Evolutionary conservation across 2,113 vertebrate genomes (phyloP), one percentile per base, ranked within the genome.

Genomic region (Struthio camelus): DNA sequence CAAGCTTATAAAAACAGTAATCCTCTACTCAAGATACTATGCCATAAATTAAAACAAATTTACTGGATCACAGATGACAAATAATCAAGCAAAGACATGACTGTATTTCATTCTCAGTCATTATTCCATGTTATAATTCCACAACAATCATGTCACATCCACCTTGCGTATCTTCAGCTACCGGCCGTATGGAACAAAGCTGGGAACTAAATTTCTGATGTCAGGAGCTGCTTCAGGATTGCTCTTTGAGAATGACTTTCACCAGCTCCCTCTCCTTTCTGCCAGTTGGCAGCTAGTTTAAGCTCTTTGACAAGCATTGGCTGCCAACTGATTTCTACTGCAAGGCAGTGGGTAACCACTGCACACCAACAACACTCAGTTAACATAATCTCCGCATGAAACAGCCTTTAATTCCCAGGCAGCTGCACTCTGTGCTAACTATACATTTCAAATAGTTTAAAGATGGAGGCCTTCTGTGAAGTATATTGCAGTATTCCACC

Each of bases 251-350:
- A 94, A 84, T 80, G 36, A 90, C 80, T 94, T 94, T 79, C 46
- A 94, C 25, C 77, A 92, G 14, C 22, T 94, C 61, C 28, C 62
- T 69, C 59, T 89, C 25, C 81, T 80, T 90, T 90, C 77, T 94
- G 90, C 76, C 96, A 96, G 85, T 90, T 90, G 90, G 85, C 80
- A 92, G 75, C 50, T 66, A 73, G 53, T 66, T 83, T 90, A 83
- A 84, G 32, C 67, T 85, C 48, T 94, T 76, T 4, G 8, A 89
- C 67, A 93, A 91, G 76, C 34, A 56, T n/a, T 79, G 72, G 42
- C 88, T 94, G 93, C 86, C 83, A 92, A 18, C 13, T 79, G 32
- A 81, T 81, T 94, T 92, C 61, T 76, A n/a, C 70, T 92, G 46
- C 69, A 81, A 89, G 42, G 54, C 92, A 94, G 44, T 38, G 88